A percentile compares a stretch with the other conserved stretches of the same genome.
Conservation (phyloP, 2,797 vertebrate genomes). For the Peromyscus aztecus region DNA sequence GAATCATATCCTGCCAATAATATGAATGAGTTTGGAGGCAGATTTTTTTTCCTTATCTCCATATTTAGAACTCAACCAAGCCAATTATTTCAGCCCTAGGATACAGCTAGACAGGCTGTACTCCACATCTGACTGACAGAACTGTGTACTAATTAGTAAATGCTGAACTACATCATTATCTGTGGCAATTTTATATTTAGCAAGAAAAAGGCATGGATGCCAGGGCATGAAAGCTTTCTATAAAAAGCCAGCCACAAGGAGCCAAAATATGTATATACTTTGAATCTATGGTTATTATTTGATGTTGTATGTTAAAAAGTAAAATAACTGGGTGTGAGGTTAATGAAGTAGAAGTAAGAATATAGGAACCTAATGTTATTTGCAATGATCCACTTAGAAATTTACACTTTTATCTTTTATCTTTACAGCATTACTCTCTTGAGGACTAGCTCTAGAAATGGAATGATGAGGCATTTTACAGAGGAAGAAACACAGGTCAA, state of each 20-base stretch:
- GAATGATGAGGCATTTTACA: neutral
- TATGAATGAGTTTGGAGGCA: neutral
- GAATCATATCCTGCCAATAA: conserved; percentile 2
- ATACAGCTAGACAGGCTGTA: neutral
- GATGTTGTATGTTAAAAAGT: neutral
- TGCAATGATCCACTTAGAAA: neutral
- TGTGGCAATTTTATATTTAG: neutral
- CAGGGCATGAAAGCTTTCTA: neutral
- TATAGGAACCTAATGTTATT: neutral
- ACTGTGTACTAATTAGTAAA: neutral
- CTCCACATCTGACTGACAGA: neutral
- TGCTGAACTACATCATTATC: neutral
- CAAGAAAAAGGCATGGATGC: neutral
- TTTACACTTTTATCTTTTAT: neutral
- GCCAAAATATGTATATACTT: neutral
- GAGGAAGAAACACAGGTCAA: neutral
- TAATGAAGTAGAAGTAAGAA: neutral
- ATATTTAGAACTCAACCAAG: neutral
- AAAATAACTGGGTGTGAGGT: neutral
- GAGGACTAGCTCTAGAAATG: neutral
- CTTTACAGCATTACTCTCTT: neutral
- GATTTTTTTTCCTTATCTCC: neutral
- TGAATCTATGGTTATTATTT: neutral
- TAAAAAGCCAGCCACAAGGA: neutral
- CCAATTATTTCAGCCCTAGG: neutral